A percentile compares a stretch with the other conserved stretches of the same genome.
Evolutionary conservation across 2,113 vertebrate genomes (phyloP).

Genomic region (Coreoperca whiteheadi): DNA sequence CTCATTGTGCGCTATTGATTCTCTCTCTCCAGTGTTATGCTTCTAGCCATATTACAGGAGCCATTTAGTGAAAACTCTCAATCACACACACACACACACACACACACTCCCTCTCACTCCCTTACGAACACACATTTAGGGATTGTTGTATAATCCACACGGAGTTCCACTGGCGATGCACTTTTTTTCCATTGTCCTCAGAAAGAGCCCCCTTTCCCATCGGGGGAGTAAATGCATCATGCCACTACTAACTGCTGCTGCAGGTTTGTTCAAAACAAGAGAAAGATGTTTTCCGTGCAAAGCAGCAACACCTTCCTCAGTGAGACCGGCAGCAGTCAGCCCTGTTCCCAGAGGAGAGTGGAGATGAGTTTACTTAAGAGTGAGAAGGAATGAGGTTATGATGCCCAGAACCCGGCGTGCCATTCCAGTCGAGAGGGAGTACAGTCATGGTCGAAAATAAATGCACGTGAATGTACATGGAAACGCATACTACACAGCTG

Average conservation of each 20-base stretch:
- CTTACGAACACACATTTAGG: neutral
- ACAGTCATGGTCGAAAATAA: constrained; percentile 14
- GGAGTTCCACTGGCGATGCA: constrained; percentile 2
- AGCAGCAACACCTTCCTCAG: constrained; percentile 36
- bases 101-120: no score
- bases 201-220: constrained; percentile 5
- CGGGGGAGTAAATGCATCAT: constrained; percentile 31
- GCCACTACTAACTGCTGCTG: neutral
- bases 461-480: neutral
- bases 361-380: constrained; percentile 55
- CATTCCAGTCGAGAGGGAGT: constrained; percentile 8
- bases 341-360: constrained; percentile 33
- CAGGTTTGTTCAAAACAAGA: constrained; percentile 43
- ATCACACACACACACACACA: neutral
- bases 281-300: constrained; percentile 22
- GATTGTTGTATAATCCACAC: neutral
- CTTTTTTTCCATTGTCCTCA: constrained; percentile 18
- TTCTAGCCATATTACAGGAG: neutral
- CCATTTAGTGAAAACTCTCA: neutral
- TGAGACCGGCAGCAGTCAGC: constrained; percentile 28
- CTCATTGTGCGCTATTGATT: constrained; percentile 45
- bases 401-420: constrained; percentile 33
- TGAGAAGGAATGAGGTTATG: constrained; percentile 52
- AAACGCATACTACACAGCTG: neutral
- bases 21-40: constrained; percentile 23